Conservation (phyloP, 2,113 vertebrate species). For the Gymnocephalus cernua region DNA sequence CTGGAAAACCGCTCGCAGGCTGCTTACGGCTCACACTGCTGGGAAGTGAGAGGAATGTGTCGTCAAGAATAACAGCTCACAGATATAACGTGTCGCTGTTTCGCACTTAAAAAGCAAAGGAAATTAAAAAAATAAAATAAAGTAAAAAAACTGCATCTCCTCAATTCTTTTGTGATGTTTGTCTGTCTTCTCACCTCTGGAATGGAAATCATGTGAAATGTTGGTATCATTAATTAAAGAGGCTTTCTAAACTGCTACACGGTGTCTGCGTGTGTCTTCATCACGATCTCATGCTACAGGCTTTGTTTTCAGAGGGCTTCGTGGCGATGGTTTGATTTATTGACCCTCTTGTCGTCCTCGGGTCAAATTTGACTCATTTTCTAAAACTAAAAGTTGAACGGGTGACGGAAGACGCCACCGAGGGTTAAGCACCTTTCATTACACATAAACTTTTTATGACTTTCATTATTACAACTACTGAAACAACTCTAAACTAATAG, state of each 20-base stretch:
- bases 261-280: neutral
- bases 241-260: conserved; percentile 78
- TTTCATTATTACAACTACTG: too few species aligned
- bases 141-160: conserved; percentile 51
- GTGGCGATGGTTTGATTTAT: too few species aligned
- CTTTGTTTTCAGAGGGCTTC: too few species aligned
- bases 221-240: conserved; percentile 83
- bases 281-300: neutral
- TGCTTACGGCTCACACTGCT: conserved; percentile 83
- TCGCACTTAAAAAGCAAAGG: conserved; percentile 49
- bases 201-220: conserved; percentile 76
- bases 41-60: conserved; percentile 83
- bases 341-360: too few species aligned
- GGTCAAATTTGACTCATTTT: too few species aligned
- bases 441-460: too few species aligned
- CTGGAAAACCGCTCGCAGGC: conserved; percentile 45
- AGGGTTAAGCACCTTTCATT: too few species aligned
- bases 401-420: too few species aligned
- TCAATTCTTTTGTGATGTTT: conserved; percentile 65
- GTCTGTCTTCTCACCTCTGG: conserved; percentile 73
- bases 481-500: too few species aligned
- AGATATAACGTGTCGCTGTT: conserved; percentile 43
- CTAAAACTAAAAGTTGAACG: too few species aligned
- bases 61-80: conserved; percentile 57
- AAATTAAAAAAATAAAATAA: conserved; percentile 47